phyloP scores from a whole-genome alignment of 2,113 vertebrate genomes.

The Heterocephalus glaber region DNA sequence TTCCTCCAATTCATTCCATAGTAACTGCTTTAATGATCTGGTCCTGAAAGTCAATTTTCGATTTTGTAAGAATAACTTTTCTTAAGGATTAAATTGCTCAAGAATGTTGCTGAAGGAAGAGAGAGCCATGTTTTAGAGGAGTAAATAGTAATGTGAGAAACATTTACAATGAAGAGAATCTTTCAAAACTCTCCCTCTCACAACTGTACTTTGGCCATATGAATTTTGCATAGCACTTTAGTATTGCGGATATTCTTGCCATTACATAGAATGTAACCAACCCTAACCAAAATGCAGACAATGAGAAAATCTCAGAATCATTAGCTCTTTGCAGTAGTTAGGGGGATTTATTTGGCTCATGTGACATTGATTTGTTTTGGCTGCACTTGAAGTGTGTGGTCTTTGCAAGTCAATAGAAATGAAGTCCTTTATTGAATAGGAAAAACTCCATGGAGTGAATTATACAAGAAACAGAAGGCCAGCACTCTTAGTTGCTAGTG shows the following conservation, averaged over 20 bases:
- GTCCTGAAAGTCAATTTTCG: background rate
- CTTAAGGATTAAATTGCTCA: background rate
- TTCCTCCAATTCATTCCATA: background rate
- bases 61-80: background rate
- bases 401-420: slow-evolving; percentile 86
- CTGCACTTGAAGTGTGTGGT: slow-evolving; percentile 82
- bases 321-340: slow-evolving; percentile 73
- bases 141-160: background rate
- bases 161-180: background rate
- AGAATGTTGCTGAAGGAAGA: background rate
- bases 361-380: slow-evolving; percentile 88
- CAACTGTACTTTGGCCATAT: background rate
- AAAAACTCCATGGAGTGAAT: slow-evolving; percentile 76
- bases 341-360: slow-evolving; percentile 82
- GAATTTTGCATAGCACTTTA: background rate
- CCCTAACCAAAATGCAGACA: background rate
- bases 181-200: background rate
- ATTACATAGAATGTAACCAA: background rate
- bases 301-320: slow-evolving; percentile 56
- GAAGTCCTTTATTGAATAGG: slow-evolving; percentile 76
- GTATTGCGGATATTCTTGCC: background rate
- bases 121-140: background rate
- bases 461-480: slow-evolving; percentile 44
- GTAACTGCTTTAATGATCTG: background rate
- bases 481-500: background rate